Evolutionary conservation across 1,140 invertebrate species (phyloP).

Genomic region (roundworm (Caenorhabditis elegans)): WBcel235 BX284603.4:2698001-2698500

Average conservation of each 20-base stretch:
- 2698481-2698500: no score
- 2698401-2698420: not conserved
- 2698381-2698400: not conserved
- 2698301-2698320: slow-evolving; percentile 52
- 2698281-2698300: slow-evolving; percentile 48
- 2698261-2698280: slow-evolving; percentile 43
- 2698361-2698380: not conserved
- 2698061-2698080: no score
- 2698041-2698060: no score
- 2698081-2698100: no score
- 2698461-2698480: no score
- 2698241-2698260: slow-evolving; percentile 50
- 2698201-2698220: slow-evolving; percentile 38
- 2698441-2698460: not conserved
- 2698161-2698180: slow-evolving; percentile 56
- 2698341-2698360: slow-evolving; percentile 55
- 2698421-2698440: slow-evolving; percentile 30
- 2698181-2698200: slow-evolving; percentile 59
- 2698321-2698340: slow-evolving; percentile 52
- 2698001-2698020: no score
- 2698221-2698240: slow-evolving; percentile 52
- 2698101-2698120: no score
- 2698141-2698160: slow-evolving; percentile 49
- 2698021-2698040: no score
- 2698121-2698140: no score